Evolutionary conservation across 1,140 invertebrate genomes (phyloP), one percentile per base, ranked within the genome.

Genomic region (Battus philenor): DNA sequence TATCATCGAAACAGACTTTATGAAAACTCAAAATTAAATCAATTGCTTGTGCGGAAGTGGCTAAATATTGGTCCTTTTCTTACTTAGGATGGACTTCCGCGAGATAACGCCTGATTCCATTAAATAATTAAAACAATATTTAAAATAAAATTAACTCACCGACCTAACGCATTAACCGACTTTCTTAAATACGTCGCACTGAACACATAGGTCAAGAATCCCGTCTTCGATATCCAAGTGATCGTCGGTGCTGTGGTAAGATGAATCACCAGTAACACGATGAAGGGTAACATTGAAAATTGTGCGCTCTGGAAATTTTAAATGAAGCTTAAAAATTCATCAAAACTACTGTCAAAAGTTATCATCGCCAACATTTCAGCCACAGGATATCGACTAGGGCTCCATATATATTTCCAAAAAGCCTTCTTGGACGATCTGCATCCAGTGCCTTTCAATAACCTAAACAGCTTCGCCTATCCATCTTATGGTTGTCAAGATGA

Each of bases 141-240:
- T 10, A 29, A 24, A 39, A 2, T 17, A 32, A 32, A 31, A 9
- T n/a, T n/a, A n/a, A 29, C 16, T 22, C 15, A 59, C 46, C 45
- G 44, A 79, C 78, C 74, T 33, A 77, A 27, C 5, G 47, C 59
- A 47, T 77, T 79, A 7, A 79, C 55, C 33, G 73, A 20, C 58
- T 74, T 82, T 17, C 72, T 68, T 3, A 63, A 65, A 41, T 69
- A 54, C 7, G 58, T 67, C 8, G 56, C 39, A 16, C 59, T 67
- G n/a, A 77, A 57, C 3, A 74, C 29, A 11, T 67, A 67, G 16
- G 48, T 43, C 4, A 70, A 27, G 12, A 65, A 50, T 1, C 55
- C 51, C 3, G 64, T 53, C n/a, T 47, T 53, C 36, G 54, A 64
- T 5, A 71, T 30, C 59, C 71, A 70, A 4, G 68, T 53, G 1